Evolutionary conservation across 2,797 vertebrate species (phyloP), one percentile per base, ranked within the genome.

Genomic region (Morelia viridis): DNA sequence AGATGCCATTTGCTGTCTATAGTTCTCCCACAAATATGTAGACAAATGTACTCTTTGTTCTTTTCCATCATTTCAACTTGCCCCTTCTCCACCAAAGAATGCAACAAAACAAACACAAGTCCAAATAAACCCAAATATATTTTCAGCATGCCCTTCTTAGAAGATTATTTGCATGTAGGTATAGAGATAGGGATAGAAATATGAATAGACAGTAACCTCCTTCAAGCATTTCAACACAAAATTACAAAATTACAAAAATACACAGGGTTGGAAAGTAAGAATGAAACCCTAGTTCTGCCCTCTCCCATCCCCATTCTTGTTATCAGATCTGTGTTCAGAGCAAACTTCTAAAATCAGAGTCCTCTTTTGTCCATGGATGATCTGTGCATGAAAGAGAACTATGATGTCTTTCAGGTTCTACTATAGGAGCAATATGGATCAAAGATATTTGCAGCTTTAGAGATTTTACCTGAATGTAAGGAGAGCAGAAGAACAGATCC

Each of bases 41-140:
- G 57, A 22, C 62, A 89, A 94, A 89, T 6, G 10, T 41, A 11
- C 5, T 76, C 22, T 89, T 50, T 91, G 1, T 68, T 93, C 64
- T 50, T 35, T 92, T 83, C 9, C 61, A 2, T 84, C 91, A 17
- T 2, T 0, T 50, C 76, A 83, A 92, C 93, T 0, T 53, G 3
- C 60, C 71, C 24, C 53, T 11, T 26, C 58, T 53, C 50, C 56
- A 4, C 22, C 5, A 57, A 61, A 86, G 17, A 41, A 0, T 80
- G 71, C 9, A 80, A 9, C 7, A 50, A 80, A 80, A 50, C 46
- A 50, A 88, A 91, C 88, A 22, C 53, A 35, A 80, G 12, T 85
- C n/a, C 13, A 89, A 71, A 85, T 61, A 5, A 12, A 8, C 19
- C 53, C 60, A 68, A 85, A 84, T 56, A 93, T 93, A 60, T 91